phyloP scores from a whole-genome alignment of 53 echinoderm and acorn worm species.

The Hippasteria phrygiana region DNA sequence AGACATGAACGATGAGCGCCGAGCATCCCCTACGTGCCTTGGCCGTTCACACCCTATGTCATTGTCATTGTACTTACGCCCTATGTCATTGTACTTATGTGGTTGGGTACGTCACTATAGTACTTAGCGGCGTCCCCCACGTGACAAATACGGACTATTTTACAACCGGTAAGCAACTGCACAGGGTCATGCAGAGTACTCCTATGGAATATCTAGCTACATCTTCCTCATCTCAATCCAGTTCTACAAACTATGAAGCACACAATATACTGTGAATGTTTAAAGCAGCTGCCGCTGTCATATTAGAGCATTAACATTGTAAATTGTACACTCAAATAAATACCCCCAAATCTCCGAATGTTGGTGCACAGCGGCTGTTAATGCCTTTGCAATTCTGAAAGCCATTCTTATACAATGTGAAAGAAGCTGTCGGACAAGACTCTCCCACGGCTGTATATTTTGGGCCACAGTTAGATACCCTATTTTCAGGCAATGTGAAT shows the following conservation, averaged over 20 bases:
- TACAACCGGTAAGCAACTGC: background rate
- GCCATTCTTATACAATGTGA: too few species aligned
- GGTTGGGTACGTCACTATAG: background rate
- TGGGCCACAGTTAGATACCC: too few species aligned
- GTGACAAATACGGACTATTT: background rate
- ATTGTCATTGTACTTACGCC: background rate
- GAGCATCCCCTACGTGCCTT: too few species aligned
- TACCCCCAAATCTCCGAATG: background rate
- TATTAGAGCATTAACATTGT: background rate
- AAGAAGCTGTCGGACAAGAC: too few species aligned
- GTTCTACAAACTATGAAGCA: too few species aligned
- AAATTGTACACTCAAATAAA: background rate
- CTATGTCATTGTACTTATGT: background rate
- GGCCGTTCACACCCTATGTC: background rate
- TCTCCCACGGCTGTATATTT: too few species aligned
- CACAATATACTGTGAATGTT: too few species aligned
- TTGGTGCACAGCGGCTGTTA: too few species aligned
- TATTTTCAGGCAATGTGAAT: too few species aligned
- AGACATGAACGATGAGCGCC: background rate
- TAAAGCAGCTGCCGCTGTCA: background rate
- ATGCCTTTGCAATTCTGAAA: too few species aligned
- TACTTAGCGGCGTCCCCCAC: background rate
- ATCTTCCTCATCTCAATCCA: background rate
- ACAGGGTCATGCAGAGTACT: background rate
- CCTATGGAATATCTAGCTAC: background rate